Evolutionary conservation across 1,140 invertebrate species (phyloP).

Genomic region (Thereuonema tuberculata): DNA sequence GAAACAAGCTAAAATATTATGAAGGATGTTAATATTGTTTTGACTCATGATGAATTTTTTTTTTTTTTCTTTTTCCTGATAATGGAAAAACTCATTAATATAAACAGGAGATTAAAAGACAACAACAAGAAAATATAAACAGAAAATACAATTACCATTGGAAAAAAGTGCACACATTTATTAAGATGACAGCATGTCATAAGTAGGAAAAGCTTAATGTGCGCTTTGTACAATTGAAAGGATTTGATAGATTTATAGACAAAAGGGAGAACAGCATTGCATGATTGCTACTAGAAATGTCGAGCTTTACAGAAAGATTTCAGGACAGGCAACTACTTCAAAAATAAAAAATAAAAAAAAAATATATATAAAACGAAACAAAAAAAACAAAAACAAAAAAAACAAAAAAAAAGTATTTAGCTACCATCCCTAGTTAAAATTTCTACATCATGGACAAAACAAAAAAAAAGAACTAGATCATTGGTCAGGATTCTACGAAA

Average conservation of each 20-base stretch:
- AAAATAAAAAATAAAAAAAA: neutral
- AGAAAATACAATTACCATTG: neutral
- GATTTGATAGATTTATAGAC: constrained; percentile 4
- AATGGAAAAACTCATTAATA: too few species aligned
- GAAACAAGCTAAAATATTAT: too few species aligned
- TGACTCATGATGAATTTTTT: too few species aligned
- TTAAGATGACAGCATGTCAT: neutral
- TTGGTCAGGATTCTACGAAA: neutral
- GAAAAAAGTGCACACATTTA: constrained; percentile 6
- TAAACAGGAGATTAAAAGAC: too few species aligned
- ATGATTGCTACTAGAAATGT: constrained; percentile 1
- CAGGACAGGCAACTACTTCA: neutral
- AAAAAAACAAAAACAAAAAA: neutral
- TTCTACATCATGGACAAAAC: constrained; percentile 2
- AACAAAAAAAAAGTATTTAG: constrained; percentile 1
- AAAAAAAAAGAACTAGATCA: constrained; percentile 2
- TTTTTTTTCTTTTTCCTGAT: too few species aligned
- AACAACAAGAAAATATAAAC: too few species aligned
- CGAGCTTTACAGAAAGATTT: neutral
- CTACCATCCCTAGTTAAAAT: constrained; percentile 3
- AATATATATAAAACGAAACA: neutral
- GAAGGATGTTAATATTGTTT: too few species aligned
- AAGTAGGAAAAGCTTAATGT: constrained; percentile 3
- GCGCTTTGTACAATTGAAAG: constrained; percentile 5
- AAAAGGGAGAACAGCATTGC: constrained; percentile 1